Base-by-base conservation (phyloP, 2,888 invertebrate genomes). In the Bellardia pandia region DNA sequence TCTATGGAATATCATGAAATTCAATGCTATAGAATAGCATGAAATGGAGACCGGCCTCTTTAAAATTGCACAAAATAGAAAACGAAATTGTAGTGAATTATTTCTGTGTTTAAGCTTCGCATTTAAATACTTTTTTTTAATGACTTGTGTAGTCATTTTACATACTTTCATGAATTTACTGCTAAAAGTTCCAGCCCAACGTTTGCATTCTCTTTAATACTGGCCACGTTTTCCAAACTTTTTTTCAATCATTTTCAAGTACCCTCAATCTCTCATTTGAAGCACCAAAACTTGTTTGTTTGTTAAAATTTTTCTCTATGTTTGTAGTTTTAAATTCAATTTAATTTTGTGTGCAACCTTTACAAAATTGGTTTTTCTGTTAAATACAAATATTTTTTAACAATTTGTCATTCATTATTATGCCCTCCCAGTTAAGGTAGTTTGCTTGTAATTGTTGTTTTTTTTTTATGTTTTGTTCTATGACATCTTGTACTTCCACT, bases 211-310 rank as follows among this genome's bases (percentile, higher is more conserved):
- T 56, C 14, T 60, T 30, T 33, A 60, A 13, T 3, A 2, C 11
- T 33, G 53, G 2, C 33, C 6, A 30, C 33, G 3, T 14, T 60
- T 60, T 60, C 3, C 33, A 37, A 33, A 60, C 1, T 30, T 40
- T 37, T 9, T 40, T 16, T 53, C 23, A 3, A 2, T 30, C 16
- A 40, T 11, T 23, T 23, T 51, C 23, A 64, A 76, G 76, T 76
- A 37, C 53, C 53, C 40, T 37, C 64, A 23, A 16, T 45, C 51
- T 37, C 23, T 53, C 23, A 56, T 40, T 77, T 53, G 8, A 40
- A 77, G 66, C 14, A 66, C n/a, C 16, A 40, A 64, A 64, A 66
- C 23, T 42, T 16, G 11, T 62, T 42, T 66, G 51, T 77, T 53
- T 68, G 30, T 14, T 48, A 40, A 23, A 23, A 16, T 51, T 14